A percentile compares a stretch with the other conserved stretches of the same genome.
Evolutionary conservation across 1,140 invertebrate genomes (phyloP).

Genomic region (Microplitis mediator): DNA sequence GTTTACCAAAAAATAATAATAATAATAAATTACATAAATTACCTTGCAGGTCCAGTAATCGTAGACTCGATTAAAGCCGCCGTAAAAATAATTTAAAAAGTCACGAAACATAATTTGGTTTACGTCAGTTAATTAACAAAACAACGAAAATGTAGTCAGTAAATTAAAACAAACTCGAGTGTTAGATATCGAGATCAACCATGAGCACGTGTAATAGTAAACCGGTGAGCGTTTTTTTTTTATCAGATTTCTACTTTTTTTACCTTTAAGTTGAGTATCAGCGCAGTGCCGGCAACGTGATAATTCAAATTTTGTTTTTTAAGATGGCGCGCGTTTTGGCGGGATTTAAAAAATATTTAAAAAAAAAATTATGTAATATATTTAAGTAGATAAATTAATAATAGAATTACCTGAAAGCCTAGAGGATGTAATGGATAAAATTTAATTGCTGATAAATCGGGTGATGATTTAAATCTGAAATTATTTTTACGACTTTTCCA

Average conservation of each 20-base stretch:
- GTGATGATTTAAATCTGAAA: constrained; percentile 10
- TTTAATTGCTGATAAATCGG: not conserved
- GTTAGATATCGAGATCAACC: not conserved
- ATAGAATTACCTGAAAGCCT: constrained; percentile 16
- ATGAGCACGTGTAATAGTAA: too few species aligned
- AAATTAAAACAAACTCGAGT: too few species aligned
- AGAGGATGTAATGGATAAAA: constrained; percentile 5
- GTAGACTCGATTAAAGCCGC: constrained; percentile 28
- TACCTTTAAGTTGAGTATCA: too few species aligned
- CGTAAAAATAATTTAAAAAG: constrained; percentile 34
- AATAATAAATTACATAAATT: constrained; percentile 13
- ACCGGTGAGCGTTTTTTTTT: too few species aligned
- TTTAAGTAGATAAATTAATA: not conserved
- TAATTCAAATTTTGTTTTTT: too few species aligned
- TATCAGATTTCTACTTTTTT: too few species aligned
- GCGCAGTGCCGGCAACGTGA: too few species aligned
- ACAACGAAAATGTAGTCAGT: not conserved
- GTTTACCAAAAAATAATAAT: not conserved
- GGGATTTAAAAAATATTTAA: too few species aligned
- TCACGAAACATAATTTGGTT: constrained; percentile 41
- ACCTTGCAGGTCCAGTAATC: constrained; percentile 39
- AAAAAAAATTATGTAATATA: not conserved
- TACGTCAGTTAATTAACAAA: not conserved
- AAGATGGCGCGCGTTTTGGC: too few species aligned
- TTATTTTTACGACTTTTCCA: not conserved